phyloP scores from a whole-genome alignment of 2,113 vertebrate genomes.

The Coptodon bakossiorum region DNA sequence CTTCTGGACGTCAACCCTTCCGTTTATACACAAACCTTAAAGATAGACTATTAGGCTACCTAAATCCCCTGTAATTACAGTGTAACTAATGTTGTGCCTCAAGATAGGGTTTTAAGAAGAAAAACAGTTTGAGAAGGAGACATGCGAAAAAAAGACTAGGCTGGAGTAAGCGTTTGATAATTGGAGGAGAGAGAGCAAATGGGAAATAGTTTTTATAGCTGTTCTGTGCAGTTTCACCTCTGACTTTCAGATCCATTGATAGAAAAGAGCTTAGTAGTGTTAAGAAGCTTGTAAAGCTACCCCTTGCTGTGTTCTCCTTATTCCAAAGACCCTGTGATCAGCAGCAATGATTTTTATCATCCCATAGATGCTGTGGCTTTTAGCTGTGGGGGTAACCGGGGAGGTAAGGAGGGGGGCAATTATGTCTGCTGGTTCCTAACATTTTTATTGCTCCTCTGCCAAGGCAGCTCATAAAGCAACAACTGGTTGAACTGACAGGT shows the following conservation, averaged over 20 bases:
- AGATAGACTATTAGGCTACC: neutral
- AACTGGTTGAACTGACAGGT: conserved; percentile 29
- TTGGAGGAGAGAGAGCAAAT: neutral
- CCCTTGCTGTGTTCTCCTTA: conserved; percentile 7
- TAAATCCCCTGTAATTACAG: conserved; percentile 17
- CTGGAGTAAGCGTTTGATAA: neutral
- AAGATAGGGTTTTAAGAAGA: neutral
- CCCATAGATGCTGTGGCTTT: conserved; percentile 18
- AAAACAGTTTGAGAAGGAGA: neutral
- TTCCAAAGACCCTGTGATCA: conserved; percentile 12
- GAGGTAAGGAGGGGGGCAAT: conserved; percentile 6
- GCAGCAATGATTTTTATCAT: conserved; percentile 35
- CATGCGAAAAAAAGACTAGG: neutral
- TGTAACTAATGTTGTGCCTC: neutral
- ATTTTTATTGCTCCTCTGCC: conserved; percentile 44
- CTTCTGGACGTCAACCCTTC: neutral
- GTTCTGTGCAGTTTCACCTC: neutral
- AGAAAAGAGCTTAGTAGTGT: neutral
- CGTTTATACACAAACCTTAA: neutral
- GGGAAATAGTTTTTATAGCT: neutral
- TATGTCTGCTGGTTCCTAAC: conserved; percentile 31
- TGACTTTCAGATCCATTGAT: conserved; percentile 16
- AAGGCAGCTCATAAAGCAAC: conserved; percentile 42
- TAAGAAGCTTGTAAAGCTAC: conserved; percentile 45
- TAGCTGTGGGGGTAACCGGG: neutral